These are phyloP conservation scores for Pogonomyrmex californicus DNA, from an alignment of 1,140 invertebrate species.

Conservation along the genomic window DNA sequence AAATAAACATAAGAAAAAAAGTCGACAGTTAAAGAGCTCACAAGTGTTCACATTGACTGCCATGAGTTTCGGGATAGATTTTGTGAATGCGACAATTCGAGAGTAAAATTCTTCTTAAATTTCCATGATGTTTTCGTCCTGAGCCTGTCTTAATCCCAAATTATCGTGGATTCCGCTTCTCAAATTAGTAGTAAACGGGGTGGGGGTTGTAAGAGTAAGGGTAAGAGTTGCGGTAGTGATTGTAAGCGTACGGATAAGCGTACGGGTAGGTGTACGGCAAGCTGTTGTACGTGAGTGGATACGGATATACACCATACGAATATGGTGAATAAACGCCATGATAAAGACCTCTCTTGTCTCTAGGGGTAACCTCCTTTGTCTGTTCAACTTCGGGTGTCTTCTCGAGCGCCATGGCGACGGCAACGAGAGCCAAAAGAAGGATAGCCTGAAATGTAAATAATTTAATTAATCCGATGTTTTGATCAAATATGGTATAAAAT, in stretches of 20 bases:
- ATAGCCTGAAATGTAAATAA: constrained; percentile 68
- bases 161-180: neutral
- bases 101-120: neutral
- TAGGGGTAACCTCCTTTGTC: constrained; percentile 35
- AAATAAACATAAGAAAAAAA: constrained; percentile 24
- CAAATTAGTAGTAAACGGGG: constrained; percentile 47
- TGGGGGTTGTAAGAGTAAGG: no score
- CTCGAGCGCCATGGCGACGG: constrained; percentile 75
- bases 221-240: constrained; percentile 41
- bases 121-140: neutral
- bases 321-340: constrained; percentile 63
- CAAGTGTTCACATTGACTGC: neutral
- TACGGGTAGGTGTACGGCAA: constrained; percentile 78
- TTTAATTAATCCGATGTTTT: neutral
- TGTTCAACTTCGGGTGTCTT: constrained; percentile 12
- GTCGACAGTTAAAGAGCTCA: neutral
- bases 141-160: constrained; percentile 3
- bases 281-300: constrained; percentile 72
- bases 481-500: neutral
- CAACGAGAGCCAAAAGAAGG: constrained; percentile 79
- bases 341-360: constrained; percentile 79
- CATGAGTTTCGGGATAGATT: neutral
- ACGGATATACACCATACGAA: constrained; percentile 73
- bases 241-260: constrained; percentile 75
- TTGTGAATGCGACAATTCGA: neutral